These are phyloP conservation scores for Cladorhizidae sp. DNA, from an alignment of 37 sponge, comb jelly and placozoan species.

Conservation along the genomic window DNA sequence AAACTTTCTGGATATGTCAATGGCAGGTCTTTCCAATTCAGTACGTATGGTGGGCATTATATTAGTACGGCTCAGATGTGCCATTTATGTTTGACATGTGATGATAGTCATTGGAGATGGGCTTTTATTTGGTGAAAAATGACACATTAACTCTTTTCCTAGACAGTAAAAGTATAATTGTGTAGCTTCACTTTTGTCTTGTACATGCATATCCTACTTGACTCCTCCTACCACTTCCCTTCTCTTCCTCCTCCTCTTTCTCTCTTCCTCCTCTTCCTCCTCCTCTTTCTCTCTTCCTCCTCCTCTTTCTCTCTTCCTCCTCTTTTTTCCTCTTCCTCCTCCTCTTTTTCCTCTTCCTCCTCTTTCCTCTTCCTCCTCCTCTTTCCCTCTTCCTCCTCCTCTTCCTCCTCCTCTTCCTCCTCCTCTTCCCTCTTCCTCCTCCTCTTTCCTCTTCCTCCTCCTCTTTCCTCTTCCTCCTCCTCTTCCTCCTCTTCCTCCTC, in stretches of 20 bases:
- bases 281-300: neutral
- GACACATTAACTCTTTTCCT: too few relatives aligned
- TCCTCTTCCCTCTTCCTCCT: neutral
- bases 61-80: too few relatives aligned
- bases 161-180: too few relatives aligned
- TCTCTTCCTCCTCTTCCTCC: neutral
- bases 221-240: too few relatives aligned
- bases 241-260: neutral
- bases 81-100: too few relatives aligned
- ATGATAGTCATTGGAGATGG: too few relatives aligned
- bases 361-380: neutral
- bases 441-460: neutral
- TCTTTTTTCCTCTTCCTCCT: neutral
- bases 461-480: neutral
- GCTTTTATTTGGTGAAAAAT: too few relatives aligned
- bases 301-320: neutral
- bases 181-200: too few relatives aligned
- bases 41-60: neutral
- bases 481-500: neutral
- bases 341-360: neutral
- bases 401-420: neutral
- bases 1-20: neutral
- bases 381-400: slow-evolving; percentile 2
- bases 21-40: neutral
- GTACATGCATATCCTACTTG: too few relatives aligned